Conservation (phyloP, 2,888 invertebrate genomes). For the Punctoribates punctum region DNA sequence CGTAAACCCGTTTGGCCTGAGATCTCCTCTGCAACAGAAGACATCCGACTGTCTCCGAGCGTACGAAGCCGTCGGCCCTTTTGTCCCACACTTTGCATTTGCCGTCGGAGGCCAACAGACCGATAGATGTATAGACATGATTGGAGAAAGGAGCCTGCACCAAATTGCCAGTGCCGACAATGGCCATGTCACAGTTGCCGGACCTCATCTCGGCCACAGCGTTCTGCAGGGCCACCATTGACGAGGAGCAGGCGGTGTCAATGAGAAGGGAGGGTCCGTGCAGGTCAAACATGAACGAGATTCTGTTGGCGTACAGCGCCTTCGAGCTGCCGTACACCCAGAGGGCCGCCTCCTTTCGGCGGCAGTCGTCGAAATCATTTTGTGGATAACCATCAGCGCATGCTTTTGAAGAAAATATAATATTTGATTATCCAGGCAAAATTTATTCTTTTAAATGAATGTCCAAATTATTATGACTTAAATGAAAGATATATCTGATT, state of each 20-base stretch:
- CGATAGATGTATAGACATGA: constrained; percentile 85
- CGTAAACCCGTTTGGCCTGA: constrained; percentile 54
- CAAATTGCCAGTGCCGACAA: constrained; percentile 86
- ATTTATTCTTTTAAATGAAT: too few relatives aligned
- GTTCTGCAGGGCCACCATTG: constrained; percentile 83
- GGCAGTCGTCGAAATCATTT: constrained; percentile 38
- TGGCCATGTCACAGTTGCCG: constrained; percentile 88
- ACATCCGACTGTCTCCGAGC: constrained; percentile 80
- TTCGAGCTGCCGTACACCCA: constrained; percentile 67
- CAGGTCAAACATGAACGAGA: constrained; percentile 93
- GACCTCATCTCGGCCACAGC: constrained; percentile 72
- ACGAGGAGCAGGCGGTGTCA: constrained; percentile 97
- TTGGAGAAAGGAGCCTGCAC: constrained; percentile 84
- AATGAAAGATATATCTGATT: too few relatives aligned
- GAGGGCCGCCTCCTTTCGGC: constrained; percentile 38
- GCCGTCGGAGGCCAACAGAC: constrained; percentile 88
- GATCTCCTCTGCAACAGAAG: constrained; percentile 73
- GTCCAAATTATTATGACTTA: too few relatives aligned
- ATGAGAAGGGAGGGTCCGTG: constrained; percentile 88
- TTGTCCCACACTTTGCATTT: constrained; percentile 92
- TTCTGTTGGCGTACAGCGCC: constrained; percentile 83
- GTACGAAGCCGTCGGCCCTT: constrained; percentile 82
- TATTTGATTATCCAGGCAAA: too few relatives aligned
- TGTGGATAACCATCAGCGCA: constrained; percentile 40
- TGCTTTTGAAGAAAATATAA: too few relatives aligned